phyloP scores from a whole-genome alignment of 2,113 vertebrate genomes.

The Poecilia latipinna region DNA sequence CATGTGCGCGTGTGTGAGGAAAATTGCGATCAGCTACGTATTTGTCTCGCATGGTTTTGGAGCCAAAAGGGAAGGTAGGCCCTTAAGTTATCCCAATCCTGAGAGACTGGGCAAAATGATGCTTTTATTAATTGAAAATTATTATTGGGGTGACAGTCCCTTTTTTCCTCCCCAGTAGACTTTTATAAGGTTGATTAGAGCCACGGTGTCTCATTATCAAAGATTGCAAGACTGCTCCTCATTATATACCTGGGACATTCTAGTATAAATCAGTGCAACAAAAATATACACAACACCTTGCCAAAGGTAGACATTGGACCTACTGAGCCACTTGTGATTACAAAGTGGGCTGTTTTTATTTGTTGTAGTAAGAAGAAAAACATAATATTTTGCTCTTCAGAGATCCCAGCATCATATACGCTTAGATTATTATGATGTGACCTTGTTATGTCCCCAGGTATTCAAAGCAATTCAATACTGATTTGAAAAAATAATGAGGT shows the following conservation, averaged over 20 bases:
- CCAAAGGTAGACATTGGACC: slow-evolving; percentile 42
- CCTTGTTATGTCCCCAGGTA: slow-evolving; percentile 60
- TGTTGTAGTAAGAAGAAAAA: slow-evolving; percentile 45
- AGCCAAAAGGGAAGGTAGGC: slow-evolving; percentile 81
- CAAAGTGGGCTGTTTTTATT: slow-evolving; percentile 49
- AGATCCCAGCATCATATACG: slow-evolving; percentile 48
- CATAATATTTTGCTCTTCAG: slow-evolving; percentile 54
- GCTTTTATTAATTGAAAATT: slow-evolving; percentile 98
- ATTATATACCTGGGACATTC: slow-evolving; percentile 49
- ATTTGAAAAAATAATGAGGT: slow-evolving; percentile 67
- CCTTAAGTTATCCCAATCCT: slow-evolving; percentile 89
- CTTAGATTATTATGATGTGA: slow-evolving; percentile 47
- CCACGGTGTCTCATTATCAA: slow-evolving; percentile 69
- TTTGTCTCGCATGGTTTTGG: slow-evolving; percentile 22
- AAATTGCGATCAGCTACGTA: slow-evolving; percentile 20
- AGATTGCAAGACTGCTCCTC: slow-evolving; percentile 47
- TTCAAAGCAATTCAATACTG: slow-evolving; percentile 59
- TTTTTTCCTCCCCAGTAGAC: slow-evolving; percentile 86
- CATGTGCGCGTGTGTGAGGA: not conserved
- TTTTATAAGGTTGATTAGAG: slow-evolving; percentile 84
- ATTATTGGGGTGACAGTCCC: slow-evolving; percentile 88
- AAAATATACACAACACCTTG: slow-evolving; percentile 25
- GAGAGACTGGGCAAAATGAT: slow-evolving; percentile 89
- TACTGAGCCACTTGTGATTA: slow-evolving; percentile 38
- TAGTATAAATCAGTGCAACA: slow-evolving; percentile 14